Evolutionary conservation across 1,140 invertebrate genomes (phyloP), one percentile per base, ranked within the genome.

Genomic region (Drosophila jambulina): DNA sequence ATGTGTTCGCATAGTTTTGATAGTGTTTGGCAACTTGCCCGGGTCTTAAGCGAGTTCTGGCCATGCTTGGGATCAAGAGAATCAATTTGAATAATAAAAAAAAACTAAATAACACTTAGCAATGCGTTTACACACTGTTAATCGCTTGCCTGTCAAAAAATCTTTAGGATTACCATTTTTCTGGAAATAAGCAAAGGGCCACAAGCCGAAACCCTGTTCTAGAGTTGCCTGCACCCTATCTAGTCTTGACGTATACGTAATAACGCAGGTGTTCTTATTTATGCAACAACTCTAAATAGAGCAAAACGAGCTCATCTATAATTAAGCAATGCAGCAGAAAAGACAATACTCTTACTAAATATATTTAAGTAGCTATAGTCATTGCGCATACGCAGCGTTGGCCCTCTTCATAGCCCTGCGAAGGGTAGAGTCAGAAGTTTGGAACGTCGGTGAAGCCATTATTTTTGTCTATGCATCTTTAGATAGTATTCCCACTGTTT

Each of bases 301-400:
- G 13, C 21, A 15, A 3, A 15, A 23, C 1, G 19, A 46, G 9
- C 1, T 29, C n/a, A 29, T 27, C 27, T 19, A 13, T 10, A 29
- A 51, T 7, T 29, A 1, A 13, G 5, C 0, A 6, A 48, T 17
- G 15, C 4, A 10, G 7, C 15, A 48, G 4, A n/a, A 19, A 51
- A n/a, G 9, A 12, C 2, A n/a, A 27, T 4, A 49, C 13, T 49
- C 10, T 17, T 2, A 12, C 25, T 29, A 3, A n/a, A n/a, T 19
- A 10, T 6, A 0, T 17, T 29, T 17, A 13, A 5, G 2, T 19
- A 29, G 17, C 13, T 29, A 13, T 25, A 4, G 13, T 6, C n/a
- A 32, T 32, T 32, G n/a, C 49, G 27, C 27, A 51, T 51, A 34
- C 49, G 49, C 49, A 51, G 9, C 46, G 46, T 48, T 27, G 46